Percentiles rank a stretch among this genome's conserved stretches.
Conservation (phyloP, 2,888 invertebrate species). For the Calameuta filiformis region DNA sequence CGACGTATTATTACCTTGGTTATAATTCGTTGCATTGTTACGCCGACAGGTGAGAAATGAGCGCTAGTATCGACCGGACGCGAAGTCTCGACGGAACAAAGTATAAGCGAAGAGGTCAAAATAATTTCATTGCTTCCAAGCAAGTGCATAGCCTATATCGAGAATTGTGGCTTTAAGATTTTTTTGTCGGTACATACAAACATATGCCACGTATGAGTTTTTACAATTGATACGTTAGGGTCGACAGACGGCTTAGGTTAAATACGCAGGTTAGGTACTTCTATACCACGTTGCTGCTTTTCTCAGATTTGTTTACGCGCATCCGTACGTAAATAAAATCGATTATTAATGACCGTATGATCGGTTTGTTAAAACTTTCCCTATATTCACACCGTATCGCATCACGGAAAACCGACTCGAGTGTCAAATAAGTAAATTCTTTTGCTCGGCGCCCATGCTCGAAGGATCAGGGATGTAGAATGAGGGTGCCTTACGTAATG, state of each 20-base stretch:
- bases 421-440: not conserved
- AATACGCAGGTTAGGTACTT: too few relatives aligned
- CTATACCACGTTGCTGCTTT: not conserved
- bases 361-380: not conserved
- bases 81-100: not conserved
- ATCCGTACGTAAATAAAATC: not conserved
- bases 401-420: not conserved
- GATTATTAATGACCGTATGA: not conserved
- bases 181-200: not conserved
- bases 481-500: slow-evolving; percentile 27
- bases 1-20: not conserved
- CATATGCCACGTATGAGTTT: not conserved
- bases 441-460: not conserved
- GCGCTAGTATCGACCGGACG: not conserved
- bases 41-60: not conserved
- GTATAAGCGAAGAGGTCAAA: not conserved
- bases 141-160: not conserved
- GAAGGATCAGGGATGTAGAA: not conserved
- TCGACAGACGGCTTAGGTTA: not conserved
- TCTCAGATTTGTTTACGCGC: not conserved
- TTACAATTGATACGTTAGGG: not conserved
- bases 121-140: not conserved
- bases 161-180: not conserved
- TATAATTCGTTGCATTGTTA: not conserved
- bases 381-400: not conserved